Base-by-base conservation (phyloP, 2,113 vertebrate species). In the Hyla sarda region DNA sequence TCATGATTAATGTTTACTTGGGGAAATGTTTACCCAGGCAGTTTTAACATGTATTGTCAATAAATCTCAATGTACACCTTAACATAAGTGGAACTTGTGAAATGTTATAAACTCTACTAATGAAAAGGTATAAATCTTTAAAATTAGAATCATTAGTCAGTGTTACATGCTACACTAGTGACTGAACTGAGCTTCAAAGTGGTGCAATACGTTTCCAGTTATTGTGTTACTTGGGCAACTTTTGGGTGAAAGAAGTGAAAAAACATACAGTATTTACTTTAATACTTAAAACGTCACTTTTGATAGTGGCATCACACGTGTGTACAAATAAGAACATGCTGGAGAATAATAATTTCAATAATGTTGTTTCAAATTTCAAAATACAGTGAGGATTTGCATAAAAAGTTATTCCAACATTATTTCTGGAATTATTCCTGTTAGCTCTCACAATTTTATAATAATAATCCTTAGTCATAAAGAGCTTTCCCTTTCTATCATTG, bases 81-180 rank as follows among this genome's bases (percentile, higher is more conserved):
- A 87, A 87, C 50, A 87, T 77, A 82, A 87, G 85, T 81, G 77
- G 69, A 87, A 82, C 85, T 87, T 87, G 85, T 87, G 85, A 82
- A 81, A 87, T 82, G 85, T 87, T 87, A 82, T 87, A 87, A 87
- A 87, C 85, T 67, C 78, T 82, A 87, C 85, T 87, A 87, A 87
- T 87, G 85, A 87, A 87, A 87, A 87, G 85, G 73, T 87, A 87
- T 87, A 87, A 87, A 87, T 87, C 85, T 87, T 87, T 74, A 82
- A 74, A 87, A 87, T 87, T 87, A 87, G 85, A 37, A 82, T 87
- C 85, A 87, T 87, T 87, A 87, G 85, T 87, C 85, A 87, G 85
- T 37, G 85, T 87, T 82, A 74, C 73, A 82, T 82, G 85, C 85
- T 81, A 82, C 85, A 74, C 77, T 62, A 87, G 85, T 62, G 69